Evolutionary conservation across 2,113 vertebrate genomes (phyloP), one percentile per base, ranked within the genome.

Genomic region (Ictalurus furcatus): DNA sequence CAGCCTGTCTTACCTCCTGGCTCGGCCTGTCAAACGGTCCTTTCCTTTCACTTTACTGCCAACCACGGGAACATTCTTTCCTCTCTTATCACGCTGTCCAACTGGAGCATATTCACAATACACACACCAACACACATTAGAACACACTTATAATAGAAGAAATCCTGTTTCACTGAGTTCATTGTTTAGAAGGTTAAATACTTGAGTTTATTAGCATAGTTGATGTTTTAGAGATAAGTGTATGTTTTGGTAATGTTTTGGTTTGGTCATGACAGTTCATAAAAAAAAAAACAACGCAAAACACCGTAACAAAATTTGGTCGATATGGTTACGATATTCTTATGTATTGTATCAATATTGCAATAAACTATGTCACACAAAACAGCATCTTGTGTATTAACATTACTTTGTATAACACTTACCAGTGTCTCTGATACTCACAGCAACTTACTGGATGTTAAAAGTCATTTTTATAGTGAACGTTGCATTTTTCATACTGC

Each of bases 1-100:
- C 19, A 14, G 44, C 34, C 11, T 44, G 23, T 91, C 94, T 96
- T 93, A 99, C 98, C 98, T 98, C 91, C 97, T 96, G 90, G 98
- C 98, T 94, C 98, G 97, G 89, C 98, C 98, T 0, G 98, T 99
- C 95, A 99, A 94, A 78, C 98, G 97, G 90, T 99, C 98, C 93
- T 96, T 99, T 81, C 98, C 98, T 94, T 95, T 96, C 84, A 97
- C 97, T 93, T 97, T 97, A 90, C 97, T 98, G 94, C 96, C 94
- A 90, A 94, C 94, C 88, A 95, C 95, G 0, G 92, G 93, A 1
- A 96, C 93, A 84, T 92, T 93, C 69, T 94, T 96, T 0, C 90
- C 85, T 54, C 94, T 93, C 92, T 96, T 94, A 89, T 94, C 96
- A 92, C 95, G 95, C 90, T 95, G 93, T 37, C 91, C 90, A 85